Evolutionary conservation across 2,797 vertebrate genomes (phyloP), one percentile per base, ranked within the genome.

Genomic region (Vireo griseus): DNA sequence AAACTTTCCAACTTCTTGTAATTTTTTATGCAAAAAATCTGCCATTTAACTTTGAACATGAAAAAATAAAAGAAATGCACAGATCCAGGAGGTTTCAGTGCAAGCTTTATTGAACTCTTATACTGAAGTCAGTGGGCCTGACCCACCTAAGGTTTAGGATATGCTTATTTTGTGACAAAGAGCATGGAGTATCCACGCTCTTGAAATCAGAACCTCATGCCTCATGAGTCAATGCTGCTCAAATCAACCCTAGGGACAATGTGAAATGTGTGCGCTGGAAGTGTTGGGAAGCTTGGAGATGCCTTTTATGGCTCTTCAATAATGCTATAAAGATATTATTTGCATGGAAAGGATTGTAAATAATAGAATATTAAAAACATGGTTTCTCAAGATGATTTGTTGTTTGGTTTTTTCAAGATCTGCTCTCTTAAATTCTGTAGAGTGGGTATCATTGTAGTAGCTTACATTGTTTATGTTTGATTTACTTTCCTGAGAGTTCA

Each of bases 181-280:
- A 62, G 11, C 7, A 1, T 13, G 31, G 39, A 81, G 18, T 10
- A 52, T 69, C 55, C 31, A 20, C 25, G 16, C 10, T 48, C 13
- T 19, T 44, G n/a, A 31, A 71, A 54, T 20, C 2, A 4, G 44
- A 50, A 12, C 20, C 11, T 51, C 9, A 6, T 18, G 45, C 19
- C 47, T 35, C 0, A 0, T 33, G 31, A 21, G 24, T 39, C 21
- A n/a, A 3, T 42, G 40, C 40, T 39, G 33, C 45, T 51, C 37
- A 26, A 0, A 40, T 86, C 37, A 25, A 0, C 37, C 25, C 51
- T 40, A 55, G 21, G 45, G 21, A 33, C 3, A 3, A 0, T 15
- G 40, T 1, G 1, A 15, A 59, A 37, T 42, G 5, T 2, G 3
- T 62, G 17, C 5, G 1, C 26, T 40, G 1, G 29, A 48, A 44